Conservation (phyloP, 2,113 vertebrate genomes). For the Nicator chloris region DNA sequence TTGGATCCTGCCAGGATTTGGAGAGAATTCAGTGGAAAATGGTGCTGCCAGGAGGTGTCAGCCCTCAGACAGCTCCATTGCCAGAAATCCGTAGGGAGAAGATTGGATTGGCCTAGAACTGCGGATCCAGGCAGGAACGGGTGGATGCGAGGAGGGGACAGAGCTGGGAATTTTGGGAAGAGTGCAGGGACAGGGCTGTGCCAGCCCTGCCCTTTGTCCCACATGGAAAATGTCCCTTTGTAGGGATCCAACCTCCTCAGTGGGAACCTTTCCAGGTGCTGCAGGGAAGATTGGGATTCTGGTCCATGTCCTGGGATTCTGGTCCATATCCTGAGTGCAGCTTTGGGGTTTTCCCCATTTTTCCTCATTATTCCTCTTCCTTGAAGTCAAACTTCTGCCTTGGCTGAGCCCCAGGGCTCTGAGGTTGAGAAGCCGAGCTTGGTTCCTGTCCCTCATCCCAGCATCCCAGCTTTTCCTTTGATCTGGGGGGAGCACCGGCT, state of each 20-base stretch:
- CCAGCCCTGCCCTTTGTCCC: neutral
- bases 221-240: rapidly evolving
- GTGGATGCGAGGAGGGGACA: neutral
- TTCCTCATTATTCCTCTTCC: neutral
- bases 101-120: neutral
- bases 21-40: neutral
- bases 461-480: neutral
- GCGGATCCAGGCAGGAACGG: neutral
- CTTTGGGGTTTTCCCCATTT: neutral
- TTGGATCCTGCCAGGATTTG: neutral
- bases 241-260: neutral
- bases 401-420: rapidly evolving
- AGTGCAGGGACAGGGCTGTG: rapidly evolving
- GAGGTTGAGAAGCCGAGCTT: neutral
- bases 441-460: neutral
- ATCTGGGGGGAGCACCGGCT: neutral
- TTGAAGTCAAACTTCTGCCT: neutral
- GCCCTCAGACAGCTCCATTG: neutral
- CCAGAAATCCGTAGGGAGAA: neutral
- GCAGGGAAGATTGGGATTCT: neutral
- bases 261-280: neutral
- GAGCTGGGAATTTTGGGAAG: neutral
- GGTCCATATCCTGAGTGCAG: rapidly evolving
- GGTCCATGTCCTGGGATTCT: neutral
- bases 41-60: neutral